Evolutionary conservation across 23 tunicate species (phyloP).

Genomic region (Trididemnum miniatum): DNA sequence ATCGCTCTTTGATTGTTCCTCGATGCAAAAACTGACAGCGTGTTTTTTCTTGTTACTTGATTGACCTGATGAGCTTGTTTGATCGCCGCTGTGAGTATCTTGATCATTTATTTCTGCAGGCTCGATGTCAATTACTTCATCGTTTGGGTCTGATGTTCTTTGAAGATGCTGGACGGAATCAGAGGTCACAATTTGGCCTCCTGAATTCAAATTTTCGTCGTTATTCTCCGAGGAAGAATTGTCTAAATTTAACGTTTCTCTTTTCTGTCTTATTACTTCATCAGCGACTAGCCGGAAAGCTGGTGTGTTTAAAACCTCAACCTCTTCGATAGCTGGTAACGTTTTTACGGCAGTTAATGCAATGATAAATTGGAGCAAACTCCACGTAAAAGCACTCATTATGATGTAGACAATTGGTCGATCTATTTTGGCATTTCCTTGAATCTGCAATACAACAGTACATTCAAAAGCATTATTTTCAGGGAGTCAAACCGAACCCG

Average conservation of each 20-base stretch:
- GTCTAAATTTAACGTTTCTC: background rate
- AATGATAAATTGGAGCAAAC: slow-evolving; percentile 59
- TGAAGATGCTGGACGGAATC: background rate
- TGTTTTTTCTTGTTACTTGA: background rate
- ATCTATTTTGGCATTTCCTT: too few relatives aligned
- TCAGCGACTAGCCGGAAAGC: background rate
- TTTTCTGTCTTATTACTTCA: background rate
- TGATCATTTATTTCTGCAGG: background rate
- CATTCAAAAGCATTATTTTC: too few relatives aligned
- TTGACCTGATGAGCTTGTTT: background rate
- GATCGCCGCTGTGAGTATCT: too few relatives aligned
- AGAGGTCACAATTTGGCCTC: background rate
- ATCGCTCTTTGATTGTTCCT: background rate
- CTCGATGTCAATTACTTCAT: too few relatives aligned
- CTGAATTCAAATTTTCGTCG: background rate
- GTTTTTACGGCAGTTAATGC: slow-evolving; percentile 35
- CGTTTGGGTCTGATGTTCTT: background rate
- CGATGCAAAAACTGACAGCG: background rate
- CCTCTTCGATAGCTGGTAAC: slow-evolving; percentile 29
- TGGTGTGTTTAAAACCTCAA: too few relatives aligned
- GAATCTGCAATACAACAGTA: too few relatives aligned
- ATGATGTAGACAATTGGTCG: slow-evolving; percentile 10
- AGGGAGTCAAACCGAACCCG: too few relatives aligned
- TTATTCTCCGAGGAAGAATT: background rate
- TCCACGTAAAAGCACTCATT: slow-evolving; percentile 66